These are phyloP conservation scores for Psittacus erithacus DNA, from an alignment of 2,113 vertebrate species.

Conservation along the genomic window DNA sequence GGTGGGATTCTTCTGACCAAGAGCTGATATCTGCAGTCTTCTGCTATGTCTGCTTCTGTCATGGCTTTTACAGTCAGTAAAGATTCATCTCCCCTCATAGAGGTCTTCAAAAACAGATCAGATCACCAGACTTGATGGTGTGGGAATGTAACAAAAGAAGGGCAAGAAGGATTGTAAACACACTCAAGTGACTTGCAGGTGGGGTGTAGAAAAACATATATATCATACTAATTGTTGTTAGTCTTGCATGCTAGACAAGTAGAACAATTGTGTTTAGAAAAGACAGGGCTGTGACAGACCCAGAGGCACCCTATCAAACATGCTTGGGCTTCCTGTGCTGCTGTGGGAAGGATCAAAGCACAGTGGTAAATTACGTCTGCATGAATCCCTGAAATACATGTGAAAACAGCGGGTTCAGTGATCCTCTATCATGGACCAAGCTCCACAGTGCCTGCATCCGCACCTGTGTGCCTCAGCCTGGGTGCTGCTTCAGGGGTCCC, in stretches of 20 bases:
- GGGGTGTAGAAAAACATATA: background rate
- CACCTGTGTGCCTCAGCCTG: background rate
- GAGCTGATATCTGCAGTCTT: background rate
- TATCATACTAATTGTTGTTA: background rate
- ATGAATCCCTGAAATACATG: background rate
- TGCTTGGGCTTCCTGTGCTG: background rate
- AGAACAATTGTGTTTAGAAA: background rate
- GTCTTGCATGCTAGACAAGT: background rate
- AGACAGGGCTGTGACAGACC: background rate
- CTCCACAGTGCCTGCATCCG: rapidly evolving
- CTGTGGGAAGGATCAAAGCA: background rate
- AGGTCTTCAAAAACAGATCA: background rate
- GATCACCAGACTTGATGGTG: background rate
- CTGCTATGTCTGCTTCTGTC: background rate
- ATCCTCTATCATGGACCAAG: background rate
- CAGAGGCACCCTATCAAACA: rapidly evolving
- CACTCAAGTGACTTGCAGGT: background rate
- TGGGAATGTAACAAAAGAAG: background rate
- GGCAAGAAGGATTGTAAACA: background rate
- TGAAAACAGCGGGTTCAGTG: background rate
- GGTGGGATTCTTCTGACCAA: background rate
- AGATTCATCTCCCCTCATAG: background rate
- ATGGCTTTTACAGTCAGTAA: background rate
- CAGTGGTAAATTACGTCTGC: background rate
- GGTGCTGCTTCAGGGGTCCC: background rate